A percentile compares a stretch with the other conserved stretches of the same genome.
Evolutionary conservation across 2,888 invertebrate species (phyloP).

Genomic region (Leptinotarsa rubiginosa): DNA sequence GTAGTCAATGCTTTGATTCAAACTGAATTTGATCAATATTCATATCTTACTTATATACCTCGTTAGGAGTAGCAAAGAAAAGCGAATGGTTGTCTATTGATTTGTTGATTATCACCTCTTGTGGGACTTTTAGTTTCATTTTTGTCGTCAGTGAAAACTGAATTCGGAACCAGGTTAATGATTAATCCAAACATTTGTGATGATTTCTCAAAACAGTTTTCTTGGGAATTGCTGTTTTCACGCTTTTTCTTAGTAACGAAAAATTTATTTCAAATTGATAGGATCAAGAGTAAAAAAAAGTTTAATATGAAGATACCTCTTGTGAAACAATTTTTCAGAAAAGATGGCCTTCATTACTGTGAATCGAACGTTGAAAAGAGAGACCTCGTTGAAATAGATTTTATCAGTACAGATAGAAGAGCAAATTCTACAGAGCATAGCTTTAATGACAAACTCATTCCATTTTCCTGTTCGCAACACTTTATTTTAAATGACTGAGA

Average conservation of each 20-base stretch:
- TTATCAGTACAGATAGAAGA: no score
- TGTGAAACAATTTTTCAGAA: not conserved
- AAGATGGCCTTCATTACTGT: not conserved
- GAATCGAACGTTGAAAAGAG: no score
- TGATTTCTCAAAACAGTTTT: not conserved
- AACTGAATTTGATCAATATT: not conserved
- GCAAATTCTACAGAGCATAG: no score
- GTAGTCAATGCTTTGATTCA: not conserved
- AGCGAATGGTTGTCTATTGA: slow-evolving; percentile 23
- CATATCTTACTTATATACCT: slow-evolving; percentile 29
- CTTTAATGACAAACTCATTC: no score
- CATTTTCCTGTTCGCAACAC: no score
- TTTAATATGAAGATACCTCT: no score
- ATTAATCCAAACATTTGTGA: slow-evolving; percentile 8
- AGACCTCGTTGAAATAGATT: no score
- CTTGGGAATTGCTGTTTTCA: not conserved
- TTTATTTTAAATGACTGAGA: no score
- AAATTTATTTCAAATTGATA: not conserved
- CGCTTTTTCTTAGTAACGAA: not conserved
- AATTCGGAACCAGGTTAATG: slow-evolving; percentile 14
- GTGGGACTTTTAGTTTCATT: slow-evolving; percentile 34
- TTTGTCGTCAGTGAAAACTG: slow-evolving; percentile 7
- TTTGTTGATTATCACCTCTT: slow-evolving; percentile 28
- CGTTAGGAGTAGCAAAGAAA: slow-evolving; percentile 17
- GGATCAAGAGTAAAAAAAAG: no score